Base-by-base conservation (phyloP, 2,888 invertebrate genomes). In the Tinea semifulvella region DNA sequence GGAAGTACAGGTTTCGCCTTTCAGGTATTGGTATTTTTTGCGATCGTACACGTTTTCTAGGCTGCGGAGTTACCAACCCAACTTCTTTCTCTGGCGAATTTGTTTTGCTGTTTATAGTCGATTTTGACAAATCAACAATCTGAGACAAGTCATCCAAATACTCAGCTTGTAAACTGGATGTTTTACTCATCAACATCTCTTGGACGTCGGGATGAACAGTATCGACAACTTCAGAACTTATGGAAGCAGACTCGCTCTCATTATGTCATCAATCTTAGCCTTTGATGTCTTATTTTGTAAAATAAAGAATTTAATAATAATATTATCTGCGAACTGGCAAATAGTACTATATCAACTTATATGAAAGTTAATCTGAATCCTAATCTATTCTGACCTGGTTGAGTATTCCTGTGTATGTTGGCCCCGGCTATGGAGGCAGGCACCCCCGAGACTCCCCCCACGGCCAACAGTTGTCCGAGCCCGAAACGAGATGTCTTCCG, bases 401-500 rank as follows among this genome's bases (percentile, higher is more conserved):
- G 42, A 3, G 44, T 8, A 16, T 36, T 31, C 16, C 35, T 8
- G 19, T 26, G 28, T 19, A 42, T 16, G n/a, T 19, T 25, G 5
- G 47, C 38, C 4, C 43, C 44, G 14, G 45, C 25, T 18, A 42
- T 38, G 13, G 44, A 42, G n/a, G 45, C 36, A 11, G 46, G 27
- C 10, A 42, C 40, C 8, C 27, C 31, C 16, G 40, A 17, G 7
- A 36, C 38, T 5, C 43, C 42, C 10, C 42, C 46, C 16, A 76
- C 70, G 2, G 74, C 61, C 1, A 80, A 59, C 74, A 91, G 88
- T 87, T 92, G 91, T 76, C 93, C 93, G 75, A 94, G 84, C 56
- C 94, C 94, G 73, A 96, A 93, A 57, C 92, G 89, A 50, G 95
- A 95, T 54, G 91, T 93, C 84, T 94, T 95, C 74, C 95, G 85